Base-by-base conservation (phyloP, 92 coral and sea anemone genomes). In the Hydrozoanthus gracilis region DNA sequence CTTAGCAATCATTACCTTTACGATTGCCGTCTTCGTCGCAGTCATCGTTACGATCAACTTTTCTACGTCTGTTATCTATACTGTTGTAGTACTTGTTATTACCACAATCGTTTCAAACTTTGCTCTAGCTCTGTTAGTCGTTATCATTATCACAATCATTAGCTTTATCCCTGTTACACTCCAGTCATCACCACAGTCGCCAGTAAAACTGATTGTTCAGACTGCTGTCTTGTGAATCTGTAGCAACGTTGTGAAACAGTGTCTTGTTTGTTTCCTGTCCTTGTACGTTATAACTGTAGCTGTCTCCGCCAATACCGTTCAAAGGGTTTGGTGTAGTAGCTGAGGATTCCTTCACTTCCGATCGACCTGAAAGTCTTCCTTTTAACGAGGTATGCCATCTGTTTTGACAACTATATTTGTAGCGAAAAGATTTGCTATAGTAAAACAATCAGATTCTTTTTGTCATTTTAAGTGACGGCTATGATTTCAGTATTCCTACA, bases 241-340 rank as follows among this genome's bases (percentile, higher is more conserved):
- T 27, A 27, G 39, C 39, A 27, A 27, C 39, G 39, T 27, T 27
- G 39, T 27, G 39, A 0, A 27, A 27, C 39, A 27, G 39, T 27
- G 39, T 27, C 39, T 27, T 27, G 39, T 27, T 27, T 27, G 39
- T 27, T 27, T 27, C 39, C 39, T 68, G 12, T 27, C 14, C 4
- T 35, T 68, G 12, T 68, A 35, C 44, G 10, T 85, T 69, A 20
- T n/a, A 65, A 20, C 7, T 45, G 39, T 56, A 92, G 95, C 79
- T 92, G 48, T 92, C 98, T 17, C 91, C 88, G 3, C 94, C 98
- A 12, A 90, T 92, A 82, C 88, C 88, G 61, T 94, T 94, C 71
- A 73, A 80, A 74, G 98, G 95, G 7, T 94, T 94, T 78, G 90
- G 89, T 8, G 98, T 94, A 11, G 87, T 94, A 17, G 98, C 98